Conservation (phyloP, 37 sponge, comb jelly and placozoan genomes). For the Chondrosia reniformis region DNA sequence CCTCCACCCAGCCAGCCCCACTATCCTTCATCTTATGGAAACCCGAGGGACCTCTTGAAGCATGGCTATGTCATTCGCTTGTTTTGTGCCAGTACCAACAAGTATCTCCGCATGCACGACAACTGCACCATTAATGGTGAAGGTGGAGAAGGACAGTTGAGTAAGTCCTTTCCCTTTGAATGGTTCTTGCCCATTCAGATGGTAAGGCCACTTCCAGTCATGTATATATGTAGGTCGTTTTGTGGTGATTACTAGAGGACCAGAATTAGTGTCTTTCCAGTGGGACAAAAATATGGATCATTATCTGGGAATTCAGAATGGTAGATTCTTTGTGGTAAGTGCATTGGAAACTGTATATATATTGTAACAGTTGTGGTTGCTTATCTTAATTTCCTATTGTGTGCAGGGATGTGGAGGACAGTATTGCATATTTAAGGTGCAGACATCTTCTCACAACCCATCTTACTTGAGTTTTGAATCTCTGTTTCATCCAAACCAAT, state of each 20-base stretch:
- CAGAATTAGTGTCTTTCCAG: constrained; percentile 59
- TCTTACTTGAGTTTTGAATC: neutral
- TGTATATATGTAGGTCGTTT: constrained; percentile 40
- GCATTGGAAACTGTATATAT: too few species aligned
- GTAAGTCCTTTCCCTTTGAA: neutral
- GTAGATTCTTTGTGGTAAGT: constrained; percentile 39
- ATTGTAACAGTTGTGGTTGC: too few species aligned
- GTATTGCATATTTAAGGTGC: too few species aligned
- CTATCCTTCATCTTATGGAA: too few species aligned
- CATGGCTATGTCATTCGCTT: neutral
- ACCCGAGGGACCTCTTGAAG: too few species aligned
- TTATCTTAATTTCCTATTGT: too few species aligned
- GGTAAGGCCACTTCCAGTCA: too few species aligned
- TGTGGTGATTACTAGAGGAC: constrained; percentile 36
- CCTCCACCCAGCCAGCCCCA: too few species aligned
- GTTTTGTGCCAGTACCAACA: neutral
- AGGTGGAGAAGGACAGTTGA: neutral
- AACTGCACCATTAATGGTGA: constrained; percentile 5
- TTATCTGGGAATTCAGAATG: constrained; percentile 47
- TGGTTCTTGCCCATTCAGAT: neutral
- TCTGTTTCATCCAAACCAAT: neutral
- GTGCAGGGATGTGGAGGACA: too few species aligned
- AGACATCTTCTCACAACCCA: too few species aligned
- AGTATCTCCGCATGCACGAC: neutral
- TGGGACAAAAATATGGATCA: constrained; percentile 7